A percentile compares a stretch with the other conserved stretches of the same genome.
phyloP scores from a whole-genome alignment of 2,888 invertebrate species.

The Crossocerus cetratus region DNA sequence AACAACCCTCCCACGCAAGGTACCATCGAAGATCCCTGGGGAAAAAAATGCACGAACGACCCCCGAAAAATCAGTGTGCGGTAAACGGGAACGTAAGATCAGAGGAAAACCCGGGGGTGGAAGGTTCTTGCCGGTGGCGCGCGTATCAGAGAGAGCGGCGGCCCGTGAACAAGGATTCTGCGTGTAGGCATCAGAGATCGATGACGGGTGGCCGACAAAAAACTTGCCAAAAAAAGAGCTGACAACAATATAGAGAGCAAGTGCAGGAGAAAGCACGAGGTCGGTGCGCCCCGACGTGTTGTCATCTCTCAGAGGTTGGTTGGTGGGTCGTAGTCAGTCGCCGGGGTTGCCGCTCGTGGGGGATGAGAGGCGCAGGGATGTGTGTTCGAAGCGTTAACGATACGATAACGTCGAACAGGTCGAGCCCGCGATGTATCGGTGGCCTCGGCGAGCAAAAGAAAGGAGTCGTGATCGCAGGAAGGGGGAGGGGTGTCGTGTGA shows the following conservation, averaged over 20 bases:
- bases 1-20: neutral
- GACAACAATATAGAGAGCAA: constrained; percentile 37
- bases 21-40: too few relatives aligned
- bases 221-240: constrained; percentile 38
- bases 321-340: constrained; percentile 36
- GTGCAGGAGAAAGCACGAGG: constrained; percentile 56
- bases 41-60: too few relatives aligned
- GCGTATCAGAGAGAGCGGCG: constrained; percentile 2
- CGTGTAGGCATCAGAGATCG: constrained; percentile 46
- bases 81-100: neutral
- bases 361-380: constrained; percentile 18
- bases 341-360: neutral
- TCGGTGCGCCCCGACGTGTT: constrained; percentile 54
- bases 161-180: constrained; percentile 20
- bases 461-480: constrained; percentile 15
- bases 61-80: neutral
- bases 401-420: constrained; percentile 62
- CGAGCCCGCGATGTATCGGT: constrained; percentile 60
- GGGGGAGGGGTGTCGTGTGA: constrained; percentile 14
- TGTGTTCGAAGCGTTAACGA: constrained; percentile 56
- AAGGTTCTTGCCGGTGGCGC: constrained; percentile 54
- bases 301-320: constrained; percentile 48
- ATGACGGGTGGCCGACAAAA: constrained; percentile 53
- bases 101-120: constrained; percentile 38
- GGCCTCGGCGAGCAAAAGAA: constrained; percentile 52